Percentiles rank a stretch among this genome's conserved stretches.
Evolutionary conservation across 2,888 invertebrate genomes (phyloP).

Genomic region (Drosophila birchii): DNA sequence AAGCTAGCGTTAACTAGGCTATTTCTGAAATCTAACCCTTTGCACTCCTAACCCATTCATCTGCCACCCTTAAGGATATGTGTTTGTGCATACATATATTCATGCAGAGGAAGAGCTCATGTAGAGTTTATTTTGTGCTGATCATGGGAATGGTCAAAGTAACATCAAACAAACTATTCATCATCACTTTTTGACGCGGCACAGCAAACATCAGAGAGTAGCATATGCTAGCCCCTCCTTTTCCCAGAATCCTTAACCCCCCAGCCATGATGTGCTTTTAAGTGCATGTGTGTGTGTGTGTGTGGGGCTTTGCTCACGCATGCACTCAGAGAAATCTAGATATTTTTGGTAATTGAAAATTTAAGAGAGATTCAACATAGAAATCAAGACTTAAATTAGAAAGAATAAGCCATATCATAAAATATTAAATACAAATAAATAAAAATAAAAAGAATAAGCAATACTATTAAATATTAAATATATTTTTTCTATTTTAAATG

Average conservation of each 20-base stretch:
- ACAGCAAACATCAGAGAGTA: constrained; percentile 59
- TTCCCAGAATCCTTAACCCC: constrained; percentile 1
- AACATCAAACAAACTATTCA: constrained; percentile 81
- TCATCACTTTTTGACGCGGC: constrained; percentile 76
- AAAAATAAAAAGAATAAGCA: too few species aligned
- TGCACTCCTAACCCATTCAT: constrained; percentile 29
- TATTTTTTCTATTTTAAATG: too few species aligned
- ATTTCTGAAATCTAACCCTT: constrained; percentile 41
- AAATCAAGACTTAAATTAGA: too few species aligned
- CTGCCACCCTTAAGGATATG: constrained; percentile 5
- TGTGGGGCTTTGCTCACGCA: constrained; percentile 21
- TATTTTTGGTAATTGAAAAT: too few species aligned
- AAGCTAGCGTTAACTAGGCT: constrained; percentile 36
- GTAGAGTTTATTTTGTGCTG: constrained; percentile 64
- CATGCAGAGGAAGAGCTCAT: constrained; percentile 1
- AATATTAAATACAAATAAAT: too few species aligned
- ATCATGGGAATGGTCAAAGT: constrained; percentile 76
- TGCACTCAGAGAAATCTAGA: neutral
- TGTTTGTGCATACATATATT: neutral
- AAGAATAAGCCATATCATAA: too few species aligned
- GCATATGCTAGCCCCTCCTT: constrained; percentile 36
- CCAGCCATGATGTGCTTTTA: constrained; percentile 69
- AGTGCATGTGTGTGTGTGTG: constrained; percentile 47
- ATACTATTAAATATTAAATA: too few species aligned
- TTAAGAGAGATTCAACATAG: too few species aligned